Percentiles rank a stretch among this genome's conserved stretches.
phyloP scores from a whole-genome alignment of 2,113 vertebrate genomes.

The Apeltes quadracus region DNA sequence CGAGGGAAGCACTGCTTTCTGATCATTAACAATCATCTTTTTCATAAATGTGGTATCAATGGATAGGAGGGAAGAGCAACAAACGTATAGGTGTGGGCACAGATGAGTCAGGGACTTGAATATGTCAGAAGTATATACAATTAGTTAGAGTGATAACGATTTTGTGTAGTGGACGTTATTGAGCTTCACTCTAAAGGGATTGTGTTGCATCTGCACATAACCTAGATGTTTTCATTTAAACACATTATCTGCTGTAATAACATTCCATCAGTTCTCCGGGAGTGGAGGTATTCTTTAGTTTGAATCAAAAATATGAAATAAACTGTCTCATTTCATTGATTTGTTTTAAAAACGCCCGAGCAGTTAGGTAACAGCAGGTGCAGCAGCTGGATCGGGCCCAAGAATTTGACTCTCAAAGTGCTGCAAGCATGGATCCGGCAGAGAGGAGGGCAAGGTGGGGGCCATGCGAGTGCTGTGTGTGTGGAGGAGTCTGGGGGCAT shows the following conservation, averaged over 20 bases:
- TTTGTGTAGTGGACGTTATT: constrained; percentile 49
- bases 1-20: constrained; percentile 41
- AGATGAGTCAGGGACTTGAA: constrained; percentile 75
- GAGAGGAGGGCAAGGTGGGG: constrained; percentile 71
- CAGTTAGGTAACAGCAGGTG: constrained; percentile 78
- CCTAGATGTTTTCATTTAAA: constrained; percentile 5
- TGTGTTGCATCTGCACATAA: constrained; percentile 38
- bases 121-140: constrained; percentile 68
- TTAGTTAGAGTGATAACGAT: constrained; percentile 63
- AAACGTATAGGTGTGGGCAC: constrained; percentile 73
- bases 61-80: constrained; percentile 53
- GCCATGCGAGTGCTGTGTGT: constrained; percentile 49
- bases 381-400: constrained; percentile 72
- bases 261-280: background rate
- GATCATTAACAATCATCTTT: constrained; percentile 48
- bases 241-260: constrained; percentile 1
- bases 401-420: constrained; percentile 60
- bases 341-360: constrained; percentile 35
- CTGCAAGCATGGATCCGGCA: constrained; percentile 60
- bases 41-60: constrained; percentile 46
- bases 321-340: constrained; percentile 18
- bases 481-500: constrained; percentile 75
- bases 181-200: constrained; percentile 30
- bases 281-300: constrained; percentile 14
- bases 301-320: constrained; percentile 6